Evolutionary conservation across 2,113 vertebrate species (phyloP).

Genomic region (Pedetes capensis): DNA sequence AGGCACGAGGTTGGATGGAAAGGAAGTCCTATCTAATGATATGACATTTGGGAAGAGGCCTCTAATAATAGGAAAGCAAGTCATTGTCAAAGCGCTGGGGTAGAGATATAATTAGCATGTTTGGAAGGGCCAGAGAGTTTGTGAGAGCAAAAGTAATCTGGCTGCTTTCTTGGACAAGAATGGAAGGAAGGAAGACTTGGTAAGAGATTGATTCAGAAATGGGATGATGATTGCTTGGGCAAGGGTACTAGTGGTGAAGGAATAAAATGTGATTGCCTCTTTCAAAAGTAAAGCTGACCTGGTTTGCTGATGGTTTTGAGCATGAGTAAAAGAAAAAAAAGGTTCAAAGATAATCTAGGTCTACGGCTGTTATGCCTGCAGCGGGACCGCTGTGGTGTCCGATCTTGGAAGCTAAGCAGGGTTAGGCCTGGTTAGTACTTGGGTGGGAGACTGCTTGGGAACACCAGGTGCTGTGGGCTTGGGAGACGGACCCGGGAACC

Average conservation of each 20-base stretch:
- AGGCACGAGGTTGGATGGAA: not conserved
- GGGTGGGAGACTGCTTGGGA: no score
- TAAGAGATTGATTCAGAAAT: not conserved
- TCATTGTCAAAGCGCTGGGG: not conserved
- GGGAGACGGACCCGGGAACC: no score
- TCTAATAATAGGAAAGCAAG: not conserved
- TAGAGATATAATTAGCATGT: not conserved
- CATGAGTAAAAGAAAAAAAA: not conserved
- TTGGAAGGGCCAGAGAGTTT: not conserved
- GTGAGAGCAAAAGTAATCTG: not conserved
- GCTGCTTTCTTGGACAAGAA: not conserved
- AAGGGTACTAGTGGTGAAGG: not conserved
- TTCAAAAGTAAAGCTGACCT: not conserved
- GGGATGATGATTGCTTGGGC: no score
- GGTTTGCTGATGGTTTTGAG: constrained; percentile 7
- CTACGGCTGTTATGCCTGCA: no score
- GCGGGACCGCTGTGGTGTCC: no score
- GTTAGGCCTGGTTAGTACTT: no score
- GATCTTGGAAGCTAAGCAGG: no score
- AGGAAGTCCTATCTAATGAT: no score
- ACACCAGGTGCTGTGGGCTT: no score
- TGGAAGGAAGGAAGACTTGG: not conserved
- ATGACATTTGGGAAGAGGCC: not conserved
- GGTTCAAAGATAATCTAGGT: not conserved
- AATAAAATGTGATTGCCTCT: not conserved